Evolutionary conservation across 2,797 vertebrate genomes (phyloP), one percentile per base, ranked within the genome.

Genomic region (Passerculus sandwichensis): DNA sequence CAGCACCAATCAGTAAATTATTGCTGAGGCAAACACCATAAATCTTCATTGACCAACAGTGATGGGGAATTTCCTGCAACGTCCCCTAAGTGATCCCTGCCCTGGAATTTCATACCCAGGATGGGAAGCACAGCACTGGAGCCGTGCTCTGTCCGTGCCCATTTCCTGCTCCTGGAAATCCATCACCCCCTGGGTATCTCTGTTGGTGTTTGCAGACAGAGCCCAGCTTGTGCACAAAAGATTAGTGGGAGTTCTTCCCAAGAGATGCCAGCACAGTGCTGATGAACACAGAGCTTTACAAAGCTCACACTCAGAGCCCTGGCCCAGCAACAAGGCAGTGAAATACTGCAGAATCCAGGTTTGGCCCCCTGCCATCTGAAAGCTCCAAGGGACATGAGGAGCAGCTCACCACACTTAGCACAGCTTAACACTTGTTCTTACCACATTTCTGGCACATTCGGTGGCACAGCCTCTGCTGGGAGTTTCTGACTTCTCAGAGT

Each of bases 1-100:
- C 69, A 2, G 72, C 62, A 84, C 82, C 95, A 42, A 88, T 75
- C 92, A 93, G 84, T 57, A 92, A 92, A 88, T 66, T 81, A 95
- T 78, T 79, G 82, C 80, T 66, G 78, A 95, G 87, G 85, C 86
- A 94, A 96, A 91, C 76, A 90, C 65, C 86, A 88, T 95, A 92
- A 85, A 70, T 93, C 81, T 96, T 94, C 90, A 88, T n/a, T 75
- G 94, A 73, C 66, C 45, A 88, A 88, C 91, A 50, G 30, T 19
- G 65, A 94, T 44, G 89, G 96, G 84, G 67, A 81, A 87, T 75
- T 88, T 96, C 94, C 89, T 87, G 64, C 29, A 27, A 53, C 15
- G 48, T 70, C 60, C 59, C 84, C 73, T 76, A 70, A 42, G 3
- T 67, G 76, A 79, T 83, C 73, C 56, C 45, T 30, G 8, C 38